Base-by-base conservation (phyloP, 2,797 vertebrate genomes). In the Acrossocheilus fasciatus region DNA sequence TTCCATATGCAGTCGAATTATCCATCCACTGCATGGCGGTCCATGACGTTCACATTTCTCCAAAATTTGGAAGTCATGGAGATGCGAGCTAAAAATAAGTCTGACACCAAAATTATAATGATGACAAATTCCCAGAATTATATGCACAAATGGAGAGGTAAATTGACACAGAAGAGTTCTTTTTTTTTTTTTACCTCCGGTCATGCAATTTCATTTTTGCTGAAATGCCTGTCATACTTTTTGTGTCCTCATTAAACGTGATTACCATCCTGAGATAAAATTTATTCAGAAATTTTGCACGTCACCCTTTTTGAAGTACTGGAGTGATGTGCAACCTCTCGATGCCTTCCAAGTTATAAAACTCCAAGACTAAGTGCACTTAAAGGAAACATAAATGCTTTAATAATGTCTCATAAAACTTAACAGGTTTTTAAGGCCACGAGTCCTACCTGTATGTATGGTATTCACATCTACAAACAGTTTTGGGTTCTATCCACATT, bases 331-430 rank as follows among this genome's bases (percentile, higher is more conserved):
- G 26, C 34, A 52, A 82, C 45, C 15, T 30, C n/a, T 7, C 5
- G 47, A 17, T 50, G 47, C 20, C 14, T 47, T 83, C 69, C n/a
- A 17, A 23, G 39, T 36, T 30, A 57, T 47, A 59, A 62, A 30
- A 62, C 20, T 39, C 57, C 15, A 30, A 52, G 69, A 81, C 50
- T 26, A 70, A 66, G 59, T 15, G 41, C 79, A 68, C 23, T 69
- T 59, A 66, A 6, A 59, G 34, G 85, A 87, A 69, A 69, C 50
- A 75, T 75, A 70, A 85, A 83, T 20, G 34, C n/a, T 79, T 70
- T 77, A 68, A 82, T 54, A 83, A 54, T 57, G 47, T n/a, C 17
- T 3, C 45, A 81, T 50, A 84, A 85, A 84, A 76, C 17, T 4
- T 12, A 39, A 78, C 45, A 34, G 18, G 59, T 30, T 75, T 87